Evolutionary conservation across 2,113 vertebrate species (phyloP), one percentile per base, ranked within the genome.

Genomic region (Plectropomus leopardus): DNA sequence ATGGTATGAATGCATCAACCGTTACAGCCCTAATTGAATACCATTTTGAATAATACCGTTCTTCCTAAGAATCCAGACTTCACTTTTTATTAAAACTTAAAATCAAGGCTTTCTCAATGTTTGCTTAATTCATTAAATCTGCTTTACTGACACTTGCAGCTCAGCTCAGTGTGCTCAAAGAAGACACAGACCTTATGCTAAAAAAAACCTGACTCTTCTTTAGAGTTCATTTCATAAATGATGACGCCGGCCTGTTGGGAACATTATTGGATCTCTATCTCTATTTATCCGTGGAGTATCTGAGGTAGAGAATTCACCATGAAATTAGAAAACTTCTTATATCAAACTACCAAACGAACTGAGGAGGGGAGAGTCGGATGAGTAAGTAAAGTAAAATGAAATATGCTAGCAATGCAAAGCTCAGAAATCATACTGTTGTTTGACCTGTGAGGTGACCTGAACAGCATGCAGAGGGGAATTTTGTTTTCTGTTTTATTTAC

Each of bases 401-500:
- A 64, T 58, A 11, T 34, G 19, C 4, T n/a, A 70, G 45, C 2
- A 5, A 59, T 45, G 7, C 53, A 67, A 72, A 67, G 51, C 76
- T 80, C 30, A 47, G 50, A 67, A 76, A 85, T 26, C 32, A 73
- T 48, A 21, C 47, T 58, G 24, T 24, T 53, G 47, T 44, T 57
- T 82, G 73, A 83, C 81, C 83, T 24, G 36, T 72, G 78, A 74
- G 36, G 53, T 71, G 85, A 82, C 82, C 82, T 65, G 58, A 77
- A 47, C 69, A 71, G 74, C 74, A 82, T 68, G 68, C 68, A 51
- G 60, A 85, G 66, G 58, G 58, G 47, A 68, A 67, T 88, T 82
- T 28, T 65, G 68, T 60, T n/a, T n/a, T n/a, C n/a, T 75, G 82
- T 83, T 85, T 90, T 84, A 92, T 91, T 86, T 84, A 90, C 78